phyloP scores from a whole-genome alignment of 1,140 invertebrate genomes.

The Drosophila nannoptera region DNA sequence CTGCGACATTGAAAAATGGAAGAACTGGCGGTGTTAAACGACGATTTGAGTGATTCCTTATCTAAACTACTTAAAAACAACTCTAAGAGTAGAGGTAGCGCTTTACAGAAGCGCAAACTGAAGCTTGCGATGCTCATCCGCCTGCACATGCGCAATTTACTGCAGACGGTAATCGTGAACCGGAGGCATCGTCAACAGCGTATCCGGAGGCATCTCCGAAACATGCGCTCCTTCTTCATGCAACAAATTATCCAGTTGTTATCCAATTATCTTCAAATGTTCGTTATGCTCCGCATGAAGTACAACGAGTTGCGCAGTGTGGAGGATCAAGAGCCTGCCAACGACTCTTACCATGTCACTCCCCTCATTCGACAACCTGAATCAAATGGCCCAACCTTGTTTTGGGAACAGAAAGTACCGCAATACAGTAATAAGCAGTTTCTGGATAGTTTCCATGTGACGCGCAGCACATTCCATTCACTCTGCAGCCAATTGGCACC shows the following conservation, averaged over 20 bases:
- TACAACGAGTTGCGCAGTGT: slow-evolving; percentile 22
- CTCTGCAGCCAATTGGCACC: slow-evolving; percentile 55
- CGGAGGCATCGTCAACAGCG: slow-evolving; percentile 54
- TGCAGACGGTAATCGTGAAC: slow-evolving; percentile 43
- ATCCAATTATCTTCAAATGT: slow-evolving; percentile 55
- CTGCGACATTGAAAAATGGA: slow-evolving; percentile 36
- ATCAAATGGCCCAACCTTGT: slow-evolving; percentile 3
- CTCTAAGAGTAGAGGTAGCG: background rate
- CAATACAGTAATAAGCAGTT: slow-evolving; percentile 54
- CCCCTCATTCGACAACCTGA: too few relatives aligned
- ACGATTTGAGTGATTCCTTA: slow-evolving; percentile 38
- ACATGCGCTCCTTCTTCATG: slow-evolving; percentile 57
- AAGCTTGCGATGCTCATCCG: slow-evolving; percentile 47
- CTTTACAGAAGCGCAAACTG: slow-evolving; percentile 28
- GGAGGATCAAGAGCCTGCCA: slow-evolving; percentile 10
- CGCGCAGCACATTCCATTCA: slow-evolving; percentile 54
- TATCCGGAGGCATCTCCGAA: slow-evolving; percentile 26
- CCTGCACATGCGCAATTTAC: slow-evolving; percentile 53
- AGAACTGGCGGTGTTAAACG: slow-evolving; percentile 49
- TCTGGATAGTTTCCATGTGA: slow-evolving; percentile 57
- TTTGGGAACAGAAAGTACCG: slow-evolving; percentile 44
- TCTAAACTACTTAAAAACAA: slow-evolving; percentile 21
- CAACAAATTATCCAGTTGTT: slow-evolving; percentile 64
- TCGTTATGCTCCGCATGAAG: slow-evolving; percentile 52
- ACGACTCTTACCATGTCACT: too few relatives aligned